Evolutionary conservation across 2,113 vertebrate species (phyloP).

Genomic region (Hippocampus guttulatus): DNA sequence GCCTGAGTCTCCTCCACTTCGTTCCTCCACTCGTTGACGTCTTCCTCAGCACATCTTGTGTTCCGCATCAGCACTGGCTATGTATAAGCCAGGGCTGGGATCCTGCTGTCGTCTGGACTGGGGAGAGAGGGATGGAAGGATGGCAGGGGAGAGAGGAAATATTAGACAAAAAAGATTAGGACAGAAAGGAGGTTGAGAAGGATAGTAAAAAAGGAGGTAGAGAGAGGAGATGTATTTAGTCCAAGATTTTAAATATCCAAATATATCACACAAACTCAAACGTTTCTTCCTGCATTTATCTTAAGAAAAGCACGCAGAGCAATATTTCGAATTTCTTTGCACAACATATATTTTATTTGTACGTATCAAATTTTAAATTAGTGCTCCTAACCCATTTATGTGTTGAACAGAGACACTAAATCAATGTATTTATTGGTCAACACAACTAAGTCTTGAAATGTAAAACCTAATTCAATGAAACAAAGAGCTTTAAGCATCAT

Average conservation of each 20-base stretch:
- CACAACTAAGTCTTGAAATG: too few species aligned
- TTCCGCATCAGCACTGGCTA: conserved; percentile 85
- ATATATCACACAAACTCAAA: not conserved
- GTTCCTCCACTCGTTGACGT: conserved; percentile 39
- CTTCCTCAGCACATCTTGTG: conserved; percentile 87
- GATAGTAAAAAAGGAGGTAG: not conserved
- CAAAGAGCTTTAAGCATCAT: too few species aligned
- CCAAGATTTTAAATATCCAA: conserved; percentile 10
- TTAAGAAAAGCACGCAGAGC: not conserved
- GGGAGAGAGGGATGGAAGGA: conserved; percentile 44
- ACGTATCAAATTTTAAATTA: too few species aligned
- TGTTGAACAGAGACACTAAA: too few species aligned
- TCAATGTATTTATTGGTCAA: too few species aligned
- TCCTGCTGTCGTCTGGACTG: conserved; percentile 98
- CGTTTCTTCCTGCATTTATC: not conserved
- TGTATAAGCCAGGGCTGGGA: conserved; percentile 90
- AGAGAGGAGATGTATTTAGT: conserved; percentile 45
- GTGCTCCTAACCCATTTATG: too few species aligned
- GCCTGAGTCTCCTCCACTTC: conserved; percentile 31
- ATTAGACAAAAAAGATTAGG: not conserved
- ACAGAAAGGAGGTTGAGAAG: not conserved
- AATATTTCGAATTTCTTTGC: not conserved
- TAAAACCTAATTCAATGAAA: too few species aligned
- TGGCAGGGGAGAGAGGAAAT: conserved; percentile 6
- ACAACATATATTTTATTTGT: not conserved